phyloP scores from a whole-genome alignment of 2,888 invertebrate genomes.

The Aspidiotus rigidus region DNA sequence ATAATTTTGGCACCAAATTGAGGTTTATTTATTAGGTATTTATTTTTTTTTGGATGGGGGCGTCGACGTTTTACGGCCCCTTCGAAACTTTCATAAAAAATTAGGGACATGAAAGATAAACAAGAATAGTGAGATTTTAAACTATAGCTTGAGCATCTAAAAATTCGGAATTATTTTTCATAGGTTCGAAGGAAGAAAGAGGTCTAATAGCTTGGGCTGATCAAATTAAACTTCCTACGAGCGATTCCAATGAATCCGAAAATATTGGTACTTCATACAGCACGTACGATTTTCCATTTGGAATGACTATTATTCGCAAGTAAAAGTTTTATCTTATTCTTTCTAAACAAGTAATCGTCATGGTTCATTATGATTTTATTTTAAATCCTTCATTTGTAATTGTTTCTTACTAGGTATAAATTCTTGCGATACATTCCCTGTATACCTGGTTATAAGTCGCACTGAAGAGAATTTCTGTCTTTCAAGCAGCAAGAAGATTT shows the following conservation, averaged over 20 bases:
- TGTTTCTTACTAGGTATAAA: slow-evolving; percentile 49
- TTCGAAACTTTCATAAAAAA: background rate
- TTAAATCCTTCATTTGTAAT: too few relatives aligned
- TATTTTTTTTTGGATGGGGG: too few relatives aligned
- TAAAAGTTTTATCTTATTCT: slow-evolving; percentile 39
- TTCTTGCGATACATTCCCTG: slow-evolving; percentile 62
- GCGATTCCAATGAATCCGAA: slow-evolving; percentile 36
- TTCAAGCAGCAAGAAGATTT: too few relatives aligned
- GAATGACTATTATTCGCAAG: slow-evolving; percentile 56
- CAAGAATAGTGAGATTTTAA: background rate
- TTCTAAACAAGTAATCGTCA: slow-evolving; percentile 6
- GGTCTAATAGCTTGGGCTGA: slow-evolving; percentile 65
- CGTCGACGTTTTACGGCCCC: too few relatives aligned
- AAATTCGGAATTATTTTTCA: slow-evolving; percentile 25
- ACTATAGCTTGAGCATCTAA: background rate
- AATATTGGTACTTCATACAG: slow-evolving; percentile 20
- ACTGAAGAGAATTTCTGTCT: too few relatives aligned
- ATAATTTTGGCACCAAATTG: too few relatives aligned
- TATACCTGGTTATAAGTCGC: slow-evolving; percentile 56
- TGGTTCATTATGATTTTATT: slow-evolving; percentile 19
- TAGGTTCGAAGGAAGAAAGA: slow-evolving; percentile 63
- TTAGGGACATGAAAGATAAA: background rate
- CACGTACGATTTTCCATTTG: slow-evolving; percentile 63
- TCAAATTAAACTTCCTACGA: slow-evolving; percentile 53
- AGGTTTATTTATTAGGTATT: too few relatives aligned